These are phyloP conservation scores for Agraylea sexmaculata DNA, from an alignment of 1,140 invertebrate genomes.

Conservation along the genomic window DNA sequence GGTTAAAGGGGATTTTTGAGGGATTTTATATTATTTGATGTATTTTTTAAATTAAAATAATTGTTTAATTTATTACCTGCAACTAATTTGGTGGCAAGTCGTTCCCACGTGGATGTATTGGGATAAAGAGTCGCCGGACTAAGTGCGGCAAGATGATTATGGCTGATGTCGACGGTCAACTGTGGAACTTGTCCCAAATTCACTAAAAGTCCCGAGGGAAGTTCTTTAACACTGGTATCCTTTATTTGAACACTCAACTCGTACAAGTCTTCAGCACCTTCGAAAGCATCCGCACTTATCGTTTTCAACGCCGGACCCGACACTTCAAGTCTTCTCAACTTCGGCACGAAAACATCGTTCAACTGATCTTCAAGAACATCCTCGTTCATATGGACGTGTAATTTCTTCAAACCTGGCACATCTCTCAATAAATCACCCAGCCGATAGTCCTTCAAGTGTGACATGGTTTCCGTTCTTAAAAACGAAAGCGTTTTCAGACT, in stretches of 20 bases:
- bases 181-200: conserved; percentile 64
- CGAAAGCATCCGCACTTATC: conserved; percentile 60
- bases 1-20: background rate
- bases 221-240: conserved; percentile 57
- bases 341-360: conserved; percentile 51
- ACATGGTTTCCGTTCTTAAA: conserved; percentile 52
- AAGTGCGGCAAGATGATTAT: conserved; percentile 67
- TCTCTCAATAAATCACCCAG: conserved; percentile 47
- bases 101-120: conserved; percentile 71
- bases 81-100: conserved; percentile 66
- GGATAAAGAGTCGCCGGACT: conserved; percentile 74
- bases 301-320: conserved; percentile 56
- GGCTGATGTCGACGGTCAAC: conserved; percentile 67
- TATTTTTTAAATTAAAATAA: background rate
- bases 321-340: conserved; percentile 67
- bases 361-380: conserved; percentile 56
- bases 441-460: conserved; percentile 49
- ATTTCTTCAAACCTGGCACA: conserved; percentile 45
- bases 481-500: conserved; percentile 47
- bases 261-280: conserved; percentile 46
- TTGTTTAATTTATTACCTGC: conserved; percentile 62
- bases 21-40: background rate
- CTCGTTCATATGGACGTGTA: conserved; percentile 61
- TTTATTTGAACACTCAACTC: conserved; percentile 65
- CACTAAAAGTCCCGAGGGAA: conserved; percentile 66